These are phyloP conservation scores for Enteromius thamalakanensis DNA, from an alignment of 2,797 vertebrate genomes.

Conservation along the genomic window DNA sequence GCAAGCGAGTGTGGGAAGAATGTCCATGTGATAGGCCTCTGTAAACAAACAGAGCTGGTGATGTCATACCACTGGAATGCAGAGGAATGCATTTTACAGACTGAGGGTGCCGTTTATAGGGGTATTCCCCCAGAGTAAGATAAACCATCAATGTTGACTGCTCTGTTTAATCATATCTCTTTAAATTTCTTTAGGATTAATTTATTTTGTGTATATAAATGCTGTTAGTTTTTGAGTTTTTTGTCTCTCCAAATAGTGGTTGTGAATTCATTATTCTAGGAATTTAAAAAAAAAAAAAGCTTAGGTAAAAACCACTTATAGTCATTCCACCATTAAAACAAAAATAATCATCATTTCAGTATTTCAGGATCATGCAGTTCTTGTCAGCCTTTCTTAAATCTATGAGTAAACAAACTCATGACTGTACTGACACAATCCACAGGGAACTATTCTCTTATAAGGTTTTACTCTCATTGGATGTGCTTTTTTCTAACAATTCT, in stretches of 20 bases:
- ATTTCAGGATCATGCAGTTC: background rate
- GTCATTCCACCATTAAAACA: background rate
- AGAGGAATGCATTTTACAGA: constrained; percentile 51
- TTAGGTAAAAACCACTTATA: background rate
- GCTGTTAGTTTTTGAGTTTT: background rate
- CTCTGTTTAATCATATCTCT: background rate
- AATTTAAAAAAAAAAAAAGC: background rate
- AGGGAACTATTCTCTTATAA: background rate
- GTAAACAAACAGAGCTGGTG: constrained; percentile 56
- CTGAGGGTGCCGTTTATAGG: constrained; percentile 19
- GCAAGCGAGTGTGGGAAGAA: constrained; percentile 45
- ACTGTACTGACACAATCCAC: background rate
- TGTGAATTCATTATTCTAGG: background rate
- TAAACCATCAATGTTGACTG: background rate
- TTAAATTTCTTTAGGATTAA: background rate
- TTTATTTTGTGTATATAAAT: background rate
- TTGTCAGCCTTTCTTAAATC: background rate
- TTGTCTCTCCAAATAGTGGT: background rate
- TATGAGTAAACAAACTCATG: background rate
- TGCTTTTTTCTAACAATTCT: background rate
- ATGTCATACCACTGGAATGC: constrained; percentile 56
- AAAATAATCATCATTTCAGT: background rate
- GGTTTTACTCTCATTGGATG: background rate
- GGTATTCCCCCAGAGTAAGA: constrained; percentile 49
- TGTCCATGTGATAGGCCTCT: constrained; percentile 44